Conservation (phyloP, 2,888 invertebrate genomes). For the Chrysodeixis includens region DNA sequence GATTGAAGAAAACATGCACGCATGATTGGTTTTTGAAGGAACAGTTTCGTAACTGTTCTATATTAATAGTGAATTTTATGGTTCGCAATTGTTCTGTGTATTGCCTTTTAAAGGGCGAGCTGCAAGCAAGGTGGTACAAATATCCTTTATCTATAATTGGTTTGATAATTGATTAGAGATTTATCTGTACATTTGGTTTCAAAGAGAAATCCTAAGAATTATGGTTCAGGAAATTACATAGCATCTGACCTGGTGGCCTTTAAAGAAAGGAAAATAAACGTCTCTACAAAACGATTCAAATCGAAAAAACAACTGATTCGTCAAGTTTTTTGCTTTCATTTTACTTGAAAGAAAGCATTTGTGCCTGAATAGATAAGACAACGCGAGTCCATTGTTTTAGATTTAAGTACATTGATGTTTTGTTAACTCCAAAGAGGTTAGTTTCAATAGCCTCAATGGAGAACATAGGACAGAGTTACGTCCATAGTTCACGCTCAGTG, state of each 20-base stretch:
- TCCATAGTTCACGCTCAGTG: background rate
- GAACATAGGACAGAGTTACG: background rate
- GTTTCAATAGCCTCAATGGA: background rate
- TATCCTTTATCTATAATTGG: background rate
- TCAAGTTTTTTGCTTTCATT: background rate
- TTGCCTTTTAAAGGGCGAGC: background rate
- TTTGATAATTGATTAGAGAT: background rate
- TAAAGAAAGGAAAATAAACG: background rate
- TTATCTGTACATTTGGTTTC: too few relatives aligned
- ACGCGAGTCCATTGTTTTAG: background rate
- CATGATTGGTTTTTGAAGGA: background rate
- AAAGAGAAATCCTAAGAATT: too few relatives aligned
- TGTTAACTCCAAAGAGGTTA: background rate
- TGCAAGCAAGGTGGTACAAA: background rate
- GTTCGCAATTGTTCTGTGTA: background rate
- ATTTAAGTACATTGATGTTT: background rate
- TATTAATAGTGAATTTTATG: background rate
- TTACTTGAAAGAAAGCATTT: background rate
- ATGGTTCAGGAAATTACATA: too few relatives aligned
- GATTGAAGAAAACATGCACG: background rate
- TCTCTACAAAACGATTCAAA: background rate
- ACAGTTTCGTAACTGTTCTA: slow-evolving; percentile 1
- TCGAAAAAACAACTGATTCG: background rate
- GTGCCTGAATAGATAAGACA: background rate
- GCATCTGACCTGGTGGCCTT: background rate